These are phyloP conservation scores for Chelonia mydas DNA, from an alignment of 2,797 vertebrate species.

Conservation along the genomic window DNA sequence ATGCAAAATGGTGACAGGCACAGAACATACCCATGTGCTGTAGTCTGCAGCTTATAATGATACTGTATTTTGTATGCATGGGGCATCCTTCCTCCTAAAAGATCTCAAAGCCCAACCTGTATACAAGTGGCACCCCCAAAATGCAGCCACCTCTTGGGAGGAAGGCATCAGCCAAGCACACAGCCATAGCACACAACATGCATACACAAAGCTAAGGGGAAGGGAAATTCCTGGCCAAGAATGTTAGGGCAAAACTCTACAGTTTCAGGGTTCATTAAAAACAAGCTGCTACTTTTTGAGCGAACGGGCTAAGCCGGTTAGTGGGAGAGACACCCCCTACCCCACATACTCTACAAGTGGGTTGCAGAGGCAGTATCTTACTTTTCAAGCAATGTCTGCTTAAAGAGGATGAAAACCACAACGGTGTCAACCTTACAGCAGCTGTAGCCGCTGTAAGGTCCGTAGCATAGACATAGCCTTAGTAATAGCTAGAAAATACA, in stretches of 20 bases:
- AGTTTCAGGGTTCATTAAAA: neutral
- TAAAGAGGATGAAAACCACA: neutral
- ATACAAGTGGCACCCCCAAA: accelerated
- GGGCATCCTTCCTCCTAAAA: neutral
- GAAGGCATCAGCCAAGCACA: neutral
- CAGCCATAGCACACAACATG: accelerated
- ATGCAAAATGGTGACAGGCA: neutral
- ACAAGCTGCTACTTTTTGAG: neutral
- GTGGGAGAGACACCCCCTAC: neutral
- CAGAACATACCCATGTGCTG: accelerated
- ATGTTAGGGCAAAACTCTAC: neutral
- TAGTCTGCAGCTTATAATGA: neutral
- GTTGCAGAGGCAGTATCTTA: neutral
- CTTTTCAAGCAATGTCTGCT: neutral
- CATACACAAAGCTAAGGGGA: neutral
- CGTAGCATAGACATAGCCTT: accelerated
- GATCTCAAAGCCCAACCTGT: neutral
- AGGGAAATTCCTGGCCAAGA: neutral
- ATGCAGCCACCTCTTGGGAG: neutral
- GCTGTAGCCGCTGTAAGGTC: too few relatives aligned
- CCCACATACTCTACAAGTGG: too few relatives aligned
- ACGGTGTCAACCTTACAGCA: neutral
- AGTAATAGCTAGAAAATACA: accelerated
- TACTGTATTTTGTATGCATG: accelerated
- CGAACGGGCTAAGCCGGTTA: neutral